Conservation (phyloP, 2,888 invertebrate genomes). For the Dynastes hyllus region DNA sequence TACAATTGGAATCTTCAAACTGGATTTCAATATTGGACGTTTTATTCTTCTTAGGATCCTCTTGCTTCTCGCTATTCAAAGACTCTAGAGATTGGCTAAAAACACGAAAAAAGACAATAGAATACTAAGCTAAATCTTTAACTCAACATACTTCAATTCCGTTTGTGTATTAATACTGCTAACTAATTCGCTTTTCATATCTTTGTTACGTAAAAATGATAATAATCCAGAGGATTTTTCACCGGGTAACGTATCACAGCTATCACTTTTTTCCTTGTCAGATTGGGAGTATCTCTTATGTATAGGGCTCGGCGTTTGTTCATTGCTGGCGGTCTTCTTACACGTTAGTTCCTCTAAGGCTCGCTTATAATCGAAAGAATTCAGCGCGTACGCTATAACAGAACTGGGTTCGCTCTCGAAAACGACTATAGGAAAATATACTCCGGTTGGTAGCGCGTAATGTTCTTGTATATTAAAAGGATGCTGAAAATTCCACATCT, state of each 20-base stretch:
- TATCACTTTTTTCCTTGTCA: slow-evolving; percentile 68
- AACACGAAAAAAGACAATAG: slow-evolving; percentile 39
- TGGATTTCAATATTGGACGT: slow-evolving; percentile 74
- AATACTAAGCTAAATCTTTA: background rate
- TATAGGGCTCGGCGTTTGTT: slow-evolving; percentile 72
- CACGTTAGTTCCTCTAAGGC: slow-evolving; percentile 72
- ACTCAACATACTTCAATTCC: slow-evolving; percentile 49
- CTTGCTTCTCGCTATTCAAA: slow-evolving; percentile 58
- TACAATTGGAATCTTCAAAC: slow-evolving; percentile 80
- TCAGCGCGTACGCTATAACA: slow-evolving; percentile 88
- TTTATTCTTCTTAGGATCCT: slow-evolving; percentile 67
- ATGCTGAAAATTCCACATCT: slow-evolving; percentile 71
- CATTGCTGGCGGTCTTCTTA: slow-evolving; percentile 58
- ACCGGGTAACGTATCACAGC: slow-evolving; percentile 55
- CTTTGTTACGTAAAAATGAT: slow-evolving; percentile 68
- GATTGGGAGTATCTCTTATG: slow-evolving; percentile 70
- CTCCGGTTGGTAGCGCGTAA: slow-evolving; percentile 77
- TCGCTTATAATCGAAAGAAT: slow-evolving; percentile 81
- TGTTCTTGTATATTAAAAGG: slow-evolving; percentile 82
- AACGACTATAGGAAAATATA: slow-evolving; percentile 79
- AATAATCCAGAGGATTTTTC: slow-evolving; percentile 66
- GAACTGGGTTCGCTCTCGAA: slow-evolving; percentile 89
- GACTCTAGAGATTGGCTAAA: slow-evolving; percentile 56
- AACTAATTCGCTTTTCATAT: slow-evolving; percentile 60
- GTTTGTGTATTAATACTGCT: slow-evolving; percentile 41